Evolutionary conservation across 1,140 invertebrate genomes (phyloP).

Genomic region (Sarcophaga bullata): DNA sequence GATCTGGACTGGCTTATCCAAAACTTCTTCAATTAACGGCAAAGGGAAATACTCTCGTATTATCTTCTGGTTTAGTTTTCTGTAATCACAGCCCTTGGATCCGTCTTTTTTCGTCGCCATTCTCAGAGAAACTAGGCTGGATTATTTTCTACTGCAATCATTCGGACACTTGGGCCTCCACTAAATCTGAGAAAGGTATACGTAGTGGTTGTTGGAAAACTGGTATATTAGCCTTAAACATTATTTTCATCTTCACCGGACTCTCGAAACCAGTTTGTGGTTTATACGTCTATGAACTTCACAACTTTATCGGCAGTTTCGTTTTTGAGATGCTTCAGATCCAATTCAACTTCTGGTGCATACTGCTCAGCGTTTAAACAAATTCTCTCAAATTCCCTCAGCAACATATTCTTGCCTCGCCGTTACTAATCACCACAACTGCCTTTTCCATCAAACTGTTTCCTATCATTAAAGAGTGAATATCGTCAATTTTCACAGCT

Average conservation of each 20-base stretch:
- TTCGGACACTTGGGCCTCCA: not conserved
- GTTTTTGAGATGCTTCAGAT: not conserved
- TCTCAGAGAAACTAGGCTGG: slow-evolving; percentile 11
- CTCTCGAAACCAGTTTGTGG: not conserved
- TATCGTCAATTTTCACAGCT: not conserved
- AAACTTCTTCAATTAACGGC: slow-evolving; percentile 10
- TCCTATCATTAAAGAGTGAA: not conserved
- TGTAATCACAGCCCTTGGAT: not conserved
- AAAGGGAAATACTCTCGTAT: slow-evolving; percentile 48
- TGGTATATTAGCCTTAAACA: slow-evolving; percentile 23
- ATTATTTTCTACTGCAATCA: slow-evolving; percentile 17
- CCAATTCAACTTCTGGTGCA: not conserved
- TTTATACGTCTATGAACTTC: not conserved
- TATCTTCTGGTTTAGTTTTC: not conserved
- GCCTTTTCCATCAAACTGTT: not conserved
- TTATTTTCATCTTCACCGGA: slow-evolving; percentile 28
- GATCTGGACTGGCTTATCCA: slow-evolving; percentile 52
- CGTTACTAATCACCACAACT: not conserved
- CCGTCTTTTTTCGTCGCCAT: not conserved
- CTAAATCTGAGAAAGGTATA: slow-evolving; percentile 3
- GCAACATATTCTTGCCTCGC: not conserved
- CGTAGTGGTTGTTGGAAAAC: slow-evolving; percentile 27
- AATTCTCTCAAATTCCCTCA: not conserved
- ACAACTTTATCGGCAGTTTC: not conserved
- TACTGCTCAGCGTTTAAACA: not conserved